Conservation (phyloP, 1,140 invertebrate genomes). For the Drosophila eugracilis region DNA sequence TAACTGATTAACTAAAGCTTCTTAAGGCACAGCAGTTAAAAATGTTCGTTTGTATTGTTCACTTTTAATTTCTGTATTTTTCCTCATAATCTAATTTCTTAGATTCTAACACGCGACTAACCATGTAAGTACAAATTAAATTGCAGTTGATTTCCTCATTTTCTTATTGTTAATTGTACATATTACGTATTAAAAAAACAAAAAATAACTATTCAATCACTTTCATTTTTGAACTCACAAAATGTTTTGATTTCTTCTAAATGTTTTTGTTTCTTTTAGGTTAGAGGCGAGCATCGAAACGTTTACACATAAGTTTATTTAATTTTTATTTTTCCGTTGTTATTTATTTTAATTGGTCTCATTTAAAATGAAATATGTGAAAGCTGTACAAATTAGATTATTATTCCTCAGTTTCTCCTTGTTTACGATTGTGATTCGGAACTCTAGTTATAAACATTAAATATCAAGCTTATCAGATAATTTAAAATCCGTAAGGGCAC, state of each 20-base stretch:
- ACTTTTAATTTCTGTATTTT: constrained; percentile 63
- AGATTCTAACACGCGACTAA: constrained; percentile 81
- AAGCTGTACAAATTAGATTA: constrained; percentile 67
- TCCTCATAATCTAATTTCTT: constrained; percentile 72
- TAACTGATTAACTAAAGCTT: constrained; percentile 31
- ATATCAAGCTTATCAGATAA: constrained; percentile 3
- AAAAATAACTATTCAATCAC: neutral
- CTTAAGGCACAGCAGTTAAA: constrained; percentile 41
- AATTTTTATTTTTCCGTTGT: constrained; percentile 16
- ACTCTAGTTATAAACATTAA: constrained; percentile 54
- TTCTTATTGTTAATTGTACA: constrained; percentile 17
- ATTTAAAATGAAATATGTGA: constrained; percentile 52
- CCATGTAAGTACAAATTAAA: constrained; percentile 77
- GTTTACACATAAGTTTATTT: constrained; percentile 60
- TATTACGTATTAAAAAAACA: neutral
- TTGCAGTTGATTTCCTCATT: constrained; percentile 37
- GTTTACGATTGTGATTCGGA: constrained; percentile 63
- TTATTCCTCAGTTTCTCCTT: constrained; percentile 49
- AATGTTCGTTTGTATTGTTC: constrained; percentile 52
- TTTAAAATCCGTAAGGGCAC: constrained; percentile 17
- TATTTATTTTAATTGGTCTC: constrained; percentile 70
- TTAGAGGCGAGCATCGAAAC: constrained; percentile 50
- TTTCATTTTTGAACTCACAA: neutral
- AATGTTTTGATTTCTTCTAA: constrained; percentile 21
- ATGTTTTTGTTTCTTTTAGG: constrained; percentile 57